Evolutionary conservation across 53 echinoderm and acorn worm species (phyloP), one percentile per base, ranked within the genome.

Genomic region (Apostichopus leukothele): DNA sequence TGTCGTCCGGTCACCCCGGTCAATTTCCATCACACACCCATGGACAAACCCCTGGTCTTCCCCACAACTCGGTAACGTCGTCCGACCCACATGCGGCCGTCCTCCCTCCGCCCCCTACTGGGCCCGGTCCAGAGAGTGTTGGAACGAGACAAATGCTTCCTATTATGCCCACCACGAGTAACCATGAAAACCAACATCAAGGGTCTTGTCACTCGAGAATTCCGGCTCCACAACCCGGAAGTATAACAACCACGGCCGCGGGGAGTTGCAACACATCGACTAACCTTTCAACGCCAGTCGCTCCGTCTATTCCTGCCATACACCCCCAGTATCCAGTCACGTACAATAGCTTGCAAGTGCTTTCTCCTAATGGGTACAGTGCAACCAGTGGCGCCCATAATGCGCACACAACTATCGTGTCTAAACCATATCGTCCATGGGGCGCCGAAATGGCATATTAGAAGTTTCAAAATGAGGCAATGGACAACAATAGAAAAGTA

Each of bases 381-480:
- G 95, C 98, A n/a, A 99, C 91, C 76, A 99, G 92, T 83, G 91
- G 94, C 22, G 86, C 83, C 9, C 93, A 91, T 83, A 93, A 92
- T 76, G 75, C 92, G 50, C 99, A 99, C 75, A 88, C 93, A 75
- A 78, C 99, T 76, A 90, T 99, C 5, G 91, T 94, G 12, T 92
- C 95, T 60, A 98, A 98, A 83, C 99, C 99, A 9, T 98, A 98
- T 84, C 90, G 99, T 50, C 99, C 99, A 19, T 98, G 99, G 99
- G 99, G 99, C 6, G 90, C 95, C 50, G 99, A 98, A 88, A 95
- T 98, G 95, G 99, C 91, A 3, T 98, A 98, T 90, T 98, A 79
- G 20, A 18, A 71, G 18, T 71, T 71, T 71, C 5, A 6, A 71
- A 57, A 39, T 25, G 39, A 57, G 57, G 57, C 57, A 57, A 57